phyloP scores from a whole-genome alignment of 2,113 vertebrate genomes.

The Plotosus lineatus region DNA sequence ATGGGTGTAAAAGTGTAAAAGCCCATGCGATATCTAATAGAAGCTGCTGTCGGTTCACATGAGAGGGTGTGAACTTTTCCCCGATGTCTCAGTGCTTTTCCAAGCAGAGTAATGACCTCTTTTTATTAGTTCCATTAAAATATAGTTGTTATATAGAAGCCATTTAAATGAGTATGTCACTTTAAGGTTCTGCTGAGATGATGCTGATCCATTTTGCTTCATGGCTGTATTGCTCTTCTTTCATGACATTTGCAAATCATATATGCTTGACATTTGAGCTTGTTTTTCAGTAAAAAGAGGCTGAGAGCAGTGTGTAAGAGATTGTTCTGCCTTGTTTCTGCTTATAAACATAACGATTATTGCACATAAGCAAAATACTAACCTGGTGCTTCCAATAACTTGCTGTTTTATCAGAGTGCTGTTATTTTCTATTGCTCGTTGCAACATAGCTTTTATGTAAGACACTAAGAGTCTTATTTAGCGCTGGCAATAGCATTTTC shows the following conservation, averaged over 20 bases:
- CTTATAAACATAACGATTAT: conserved; percentile 35
- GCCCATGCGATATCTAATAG: neutral
- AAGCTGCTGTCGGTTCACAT: conserved; percentile 34
- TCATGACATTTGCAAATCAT: conserved; percentile 6
- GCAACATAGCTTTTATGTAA: conserved; percentile 20
- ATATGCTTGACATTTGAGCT: conserved; percentile 29
- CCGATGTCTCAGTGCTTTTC: conserved; percentile 40
- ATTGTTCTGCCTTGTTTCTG: conserved; percentile 22
- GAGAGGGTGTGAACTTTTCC: conserved; percentile 20
- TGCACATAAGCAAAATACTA: conserved; percentile 16
- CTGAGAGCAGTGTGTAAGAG: neutral
- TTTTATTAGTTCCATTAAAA: conserved; percentile 30
- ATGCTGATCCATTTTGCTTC: conserved; percentile 26
- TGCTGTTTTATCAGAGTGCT: conserved; percentile 1
- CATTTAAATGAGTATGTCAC: conserved; percentile 37
- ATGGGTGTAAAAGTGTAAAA: neutral
- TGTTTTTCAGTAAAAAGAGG: neutral
- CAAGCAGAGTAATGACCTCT: conserved; percentile 12
- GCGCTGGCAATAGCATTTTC: conserved; percentile 41
- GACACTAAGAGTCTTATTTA: conserved; percentile 31
- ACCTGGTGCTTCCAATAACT: neutral
- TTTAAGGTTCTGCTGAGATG: conserved; percentile 20
- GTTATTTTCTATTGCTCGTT: conserved; percentile 24
- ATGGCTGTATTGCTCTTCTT: conserved; percentile 4
- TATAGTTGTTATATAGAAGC: neutral